phyloP scores from a whole-genome alignment of 1,140 invertebrate species.

The Drosophila novamexicana region DNA sequence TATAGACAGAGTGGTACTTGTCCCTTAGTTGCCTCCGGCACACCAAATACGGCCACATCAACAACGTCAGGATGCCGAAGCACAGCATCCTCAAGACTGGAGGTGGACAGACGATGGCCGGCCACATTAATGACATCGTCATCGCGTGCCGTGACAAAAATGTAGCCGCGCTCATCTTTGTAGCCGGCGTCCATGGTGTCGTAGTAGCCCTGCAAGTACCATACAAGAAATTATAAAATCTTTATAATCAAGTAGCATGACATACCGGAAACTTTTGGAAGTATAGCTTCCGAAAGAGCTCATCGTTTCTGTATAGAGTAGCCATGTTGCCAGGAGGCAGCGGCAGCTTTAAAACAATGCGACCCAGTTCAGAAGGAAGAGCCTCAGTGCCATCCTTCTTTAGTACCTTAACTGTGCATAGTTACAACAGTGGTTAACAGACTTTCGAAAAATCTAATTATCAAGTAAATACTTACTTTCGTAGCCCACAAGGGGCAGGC shows the following conservation, averaged over 20 bases:
- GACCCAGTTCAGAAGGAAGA: constrained; percentile 89
- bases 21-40: constrained; percentile 94
- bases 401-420: constrained; percentile 89
- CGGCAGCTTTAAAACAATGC: constrained; percentile 93
- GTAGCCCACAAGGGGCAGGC: constrained; percentile 93
- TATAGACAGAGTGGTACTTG: constrained; percentile 95
- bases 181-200: constrained; percentile 98
- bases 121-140: constrained; percentile 99
- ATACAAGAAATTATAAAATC: neutral
- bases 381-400: constrained; percentile 89
- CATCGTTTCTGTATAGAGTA: constrained; percentile 92
- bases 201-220: constrained; percentile 92
- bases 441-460: too few relatives aligned
- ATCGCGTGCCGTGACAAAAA: constrained; percentile 94
- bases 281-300: constrained; percentile 92
- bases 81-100: constrained; percentile 95
- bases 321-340: constrained; percentile 94
- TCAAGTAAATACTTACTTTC: constrained; percentile 87
- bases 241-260: neutral
- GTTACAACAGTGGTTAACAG: neutral
- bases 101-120: constrained; percentile 94
- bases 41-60: constrained; percentile 94
- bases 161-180: constrained; percentile 92
- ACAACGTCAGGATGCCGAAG: constrained; percentile 92
- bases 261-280: constrained; percentile 92